Evolutionary conservation across 2,888 invertebrate species (phyloP).

Genomic region (Agriopis leucophaearia): DNA sequence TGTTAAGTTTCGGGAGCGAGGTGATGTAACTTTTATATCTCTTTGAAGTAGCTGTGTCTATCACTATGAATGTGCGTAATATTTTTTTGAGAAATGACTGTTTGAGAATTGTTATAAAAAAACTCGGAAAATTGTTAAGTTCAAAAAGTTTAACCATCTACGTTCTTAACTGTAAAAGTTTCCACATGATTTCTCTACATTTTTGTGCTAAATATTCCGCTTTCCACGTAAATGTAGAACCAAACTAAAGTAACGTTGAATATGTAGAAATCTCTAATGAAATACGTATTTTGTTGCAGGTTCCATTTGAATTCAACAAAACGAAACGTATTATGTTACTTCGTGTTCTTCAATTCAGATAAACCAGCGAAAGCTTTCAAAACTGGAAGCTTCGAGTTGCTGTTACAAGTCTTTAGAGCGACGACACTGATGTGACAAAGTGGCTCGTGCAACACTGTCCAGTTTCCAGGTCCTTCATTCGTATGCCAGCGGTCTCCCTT

Average conservation of each 20-base stretch:
- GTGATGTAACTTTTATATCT: slow-evolving; percentile 24
- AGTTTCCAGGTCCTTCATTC: slow-evolving; percentile 53
- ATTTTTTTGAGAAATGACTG: slow-evolving; percentile 21
- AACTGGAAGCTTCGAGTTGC: slow-evolving; percentile 37
- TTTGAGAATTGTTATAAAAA: slow-evolving; percentile 10
- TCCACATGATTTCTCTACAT: slow-evolving; percentile 29
- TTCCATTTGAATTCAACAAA: slow-evolving; percentile 42
- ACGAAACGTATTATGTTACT: slow-evolving; percentile 45
- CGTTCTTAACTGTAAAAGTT: slow-evolving; percentile 24
- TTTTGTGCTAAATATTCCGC: slow-evolving; percentile 27
- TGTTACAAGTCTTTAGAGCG: slow-evolving; percentile 25
- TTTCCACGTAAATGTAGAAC: slow-evolving; percentile 29
- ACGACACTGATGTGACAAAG: slow-evolving; percentile 50
- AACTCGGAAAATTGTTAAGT: slow-evolving; percentile 11
- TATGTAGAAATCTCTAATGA: slow-evolving; percentile 30
- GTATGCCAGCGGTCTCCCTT: slow-evolving; percentile 51
- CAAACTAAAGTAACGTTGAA: slow-evolving; percentile 9
- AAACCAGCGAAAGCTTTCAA: slow-evolving; percentile 40
- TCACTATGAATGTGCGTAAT: slow-evolving; percentile 19
- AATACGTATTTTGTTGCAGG: slow-evolving; percentile 44
- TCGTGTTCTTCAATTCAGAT: slow-evolving; percentile 38
- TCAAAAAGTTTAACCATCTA: slow-evolving; percentile 11
- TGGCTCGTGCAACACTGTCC: slow-evolving; percentile 44
- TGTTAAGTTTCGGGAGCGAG: slow-evolving; percentile 15
- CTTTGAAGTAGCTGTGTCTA: slow-evolving; percentile 14